phyloP scores from a whole-genome alignment of 2,113 vertebrate species.

The Cyanoramphus novaezelandiae region DNA sequence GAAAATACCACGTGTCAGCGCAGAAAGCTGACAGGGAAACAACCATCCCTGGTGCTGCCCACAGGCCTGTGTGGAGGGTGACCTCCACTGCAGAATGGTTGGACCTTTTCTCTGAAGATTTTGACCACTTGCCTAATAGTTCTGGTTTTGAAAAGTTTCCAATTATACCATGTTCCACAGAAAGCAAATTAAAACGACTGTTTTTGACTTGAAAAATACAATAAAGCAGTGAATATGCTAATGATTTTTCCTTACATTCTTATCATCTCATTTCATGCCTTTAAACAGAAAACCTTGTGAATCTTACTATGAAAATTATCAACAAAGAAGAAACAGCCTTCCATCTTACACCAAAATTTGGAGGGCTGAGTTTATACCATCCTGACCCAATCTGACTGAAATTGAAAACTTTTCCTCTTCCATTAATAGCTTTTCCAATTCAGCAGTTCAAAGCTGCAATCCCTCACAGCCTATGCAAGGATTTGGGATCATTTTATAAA shows the following conservation, averaged over 20 bases:
- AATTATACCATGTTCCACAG: background rate
- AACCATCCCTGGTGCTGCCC: background rate
- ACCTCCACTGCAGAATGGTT: conserved; percentile 28
- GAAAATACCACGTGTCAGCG: background rate
- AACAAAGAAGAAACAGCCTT: conserved; percentile 40
- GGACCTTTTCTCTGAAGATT: conserved; percentile 26
- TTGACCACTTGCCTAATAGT: conserved; percentile 25
- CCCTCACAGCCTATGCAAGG: conserved; percentile 49
- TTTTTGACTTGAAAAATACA: background rate
- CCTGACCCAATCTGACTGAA: conserved; percentile 47
- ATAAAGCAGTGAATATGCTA: conserved; percentile 7
- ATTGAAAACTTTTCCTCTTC: conserved; percentile 40
- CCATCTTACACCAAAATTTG: conserved; percentile 32
- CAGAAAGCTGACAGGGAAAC: background rate
- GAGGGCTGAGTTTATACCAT: conserved; percentile 38
- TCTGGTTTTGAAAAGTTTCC: conserved; percentile 22
- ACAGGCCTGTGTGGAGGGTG: background rate
- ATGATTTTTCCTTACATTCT: conserved; percentile 43
- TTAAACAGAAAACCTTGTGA: conserved; percentile 53
- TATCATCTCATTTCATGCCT: conserved; percentile 58
- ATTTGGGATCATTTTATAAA: conserved; percentile 65
- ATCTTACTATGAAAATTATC: conserved; percentile 43
- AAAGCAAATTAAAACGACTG: conserved; percentile 61
- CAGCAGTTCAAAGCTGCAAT: conserved; percentile 49
- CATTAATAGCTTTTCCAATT: conserved; percentile 49